These are phyloP conservation scores for Netelia inedita DNA, from an alignment of 2,888 invertebrate species.

Conservation along the genomic window DNA sequence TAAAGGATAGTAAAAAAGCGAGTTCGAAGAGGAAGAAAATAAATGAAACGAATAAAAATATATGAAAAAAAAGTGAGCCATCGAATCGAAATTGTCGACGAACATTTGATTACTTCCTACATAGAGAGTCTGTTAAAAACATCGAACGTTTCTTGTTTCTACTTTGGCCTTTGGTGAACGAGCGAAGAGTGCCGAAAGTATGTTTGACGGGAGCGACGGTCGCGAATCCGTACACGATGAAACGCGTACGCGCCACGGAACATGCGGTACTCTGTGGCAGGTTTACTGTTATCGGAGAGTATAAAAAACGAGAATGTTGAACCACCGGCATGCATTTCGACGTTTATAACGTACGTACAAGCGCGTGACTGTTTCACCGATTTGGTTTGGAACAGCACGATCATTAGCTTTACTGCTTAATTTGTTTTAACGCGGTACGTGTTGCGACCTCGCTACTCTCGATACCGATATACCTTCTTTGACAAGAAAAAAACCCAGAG, in stretches of 20 bases:
- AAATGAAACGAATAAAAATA: no score
- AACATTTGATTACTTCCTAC: conserved; percentile 4
- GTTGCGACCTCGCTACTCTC: neutral
- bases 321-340: neutral
- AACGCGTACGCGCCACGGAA: neutral
- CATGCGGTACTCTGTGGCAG: neutral
- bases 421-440: conserved; percentile 49
- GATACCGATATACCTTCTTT: neutral
- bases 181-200: neutral
- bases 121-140: neutral
- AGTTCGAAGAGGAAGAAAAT: no score
- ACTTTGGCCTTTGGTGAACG: neutral
- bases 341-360: neutral
- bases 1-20: no score
- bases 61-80: neutral
- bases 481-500: neutral
- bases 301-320: conserved; percentile 12
- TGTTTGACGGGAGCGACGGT: neutral
- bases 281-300: conserved; percentile 23
- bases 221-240: conserved; percentile 9
- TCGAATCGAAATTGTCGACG: neutral
- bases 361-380: neutral
- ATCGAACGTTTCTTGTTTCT: neutral
- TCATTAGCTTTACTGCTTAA: conserved; percentile 57
- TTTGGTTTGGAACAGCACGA: conserved; percentile 16